Conservation (phyloP, 1,140 invertebrate genomes). For the Triops cancriformis region DNA sequence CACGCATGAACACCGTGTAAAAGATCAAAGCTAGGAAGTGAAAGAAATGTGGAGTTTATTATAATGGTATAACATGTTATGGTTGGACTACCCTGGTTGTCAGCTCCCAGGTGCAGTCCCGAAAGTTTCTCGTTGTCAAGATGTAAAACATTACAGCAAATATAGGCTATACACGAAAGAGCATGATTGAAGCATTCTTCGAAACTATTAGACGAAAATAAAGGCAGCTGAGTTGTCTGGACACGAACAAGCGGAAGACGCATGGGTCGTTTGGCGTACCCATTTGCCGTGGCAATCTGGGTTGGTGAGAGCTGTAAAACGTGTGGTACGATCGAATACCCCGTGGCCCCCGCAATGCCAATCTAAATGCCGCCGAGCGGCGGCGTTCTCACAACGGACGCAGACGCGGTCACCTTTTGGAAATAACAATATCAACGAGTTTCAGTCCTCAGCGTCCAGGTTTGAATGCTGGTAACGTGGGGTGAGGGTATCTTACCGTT, state of each 20-base stretch:
- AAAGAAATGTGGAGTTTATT: not conserved
- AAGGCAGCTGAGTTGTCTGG: not conserved
- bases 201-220: not conserved
- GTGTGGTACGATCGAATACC: conserved; percentile 56
- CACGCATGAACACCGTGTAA: not conserved
- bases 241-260: conserved; percentile 16
- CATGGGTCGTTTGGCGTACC: conserved; percentile 43
- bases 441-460: not conserved
- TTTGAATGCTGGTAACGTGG: no score
- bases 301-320: conserved; percentile 64
- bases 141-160: not conserved
- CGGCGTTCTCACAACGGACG: conserved; percentile 63
- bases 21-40: not conserved
- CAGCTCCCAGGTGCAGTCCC: not conserved
- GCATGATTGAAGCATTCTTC: not conserved
- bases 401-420: conserved; percentile 57
- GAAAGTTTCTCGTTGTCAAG: not conserved
- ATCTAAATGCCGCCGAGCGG: conserved; percentile 55
- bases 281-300: conserved; percentile 76
- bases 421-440: not conserved
- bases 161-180: conserved; percentile 7
- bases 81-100: not conserved
- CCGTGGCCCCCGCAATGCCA: conserved; percentile 72
- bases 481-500: conserved; percentile 14
- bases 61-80: conserved; percentile 4